Base-by-base conservation (phyloP, 35 echinoderm and acorn worm species). In the Apostichopus japonicus region DNA sequence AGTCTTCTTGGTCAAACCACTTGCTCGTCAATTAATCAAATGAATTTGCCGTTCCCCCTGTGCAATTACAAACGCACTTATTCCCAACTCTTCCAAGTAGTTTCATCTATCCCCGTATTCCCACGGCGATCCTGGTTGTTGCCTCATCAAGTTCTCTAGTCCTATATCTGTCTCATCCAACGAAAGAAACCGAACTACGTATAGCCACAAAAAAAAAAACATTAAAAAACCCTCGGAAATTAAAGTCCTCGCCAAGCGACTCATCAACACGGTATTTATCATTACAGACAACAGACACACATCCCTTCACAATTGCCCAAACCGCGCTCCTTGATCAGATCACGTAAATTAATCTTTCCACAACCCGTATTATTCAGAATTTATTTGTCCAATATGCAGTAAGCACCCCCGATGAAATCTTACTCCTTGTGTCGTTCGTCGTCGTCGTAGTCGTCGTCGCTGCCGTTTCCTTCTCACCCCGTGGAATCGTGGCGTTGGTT, bases 361-460 rank as follows among this genome's bases (percentile, higher is more conserved):
- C 56, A 84, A 84, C 81, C 81, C 81, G 54, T 58, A 84, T 84
- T 84, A 84, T 84, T 84, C 81, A 84, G 81, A 84, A 84, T 84
- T 84, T 84, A 22, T 84, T 58, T 84, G 7, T 19, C 17, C 81
- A 58, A 84, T 84, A 23, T 58, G 54, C 51, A 58, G 33, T 44
- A 44, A 44, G 81, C 54, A 57, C 81, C n/a, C 7, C 21, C 9
- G 81, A 84, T 84, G 81, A 59, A 84, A 84, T 84, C 71, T 75
- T 23, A 19, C 81, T 84, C 54, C 17, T 58, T 84, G 81, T 58
- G n/a, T 59, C 81, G 11, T 6, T 83, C 55, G 27, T 33, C 0
- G 27, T 44, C 33, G 33, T 44, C 33, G 33, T 44, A 44, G 2
- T 44, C 27, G 27, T 33, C 27, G 27, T 44, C 33, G 33, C 33